Percentiles rank a stretch among this genome's conserved stretches.
Conservation (phyloP, 2,797 vertebrate genomes). For the Alectoris magna region DNA sequence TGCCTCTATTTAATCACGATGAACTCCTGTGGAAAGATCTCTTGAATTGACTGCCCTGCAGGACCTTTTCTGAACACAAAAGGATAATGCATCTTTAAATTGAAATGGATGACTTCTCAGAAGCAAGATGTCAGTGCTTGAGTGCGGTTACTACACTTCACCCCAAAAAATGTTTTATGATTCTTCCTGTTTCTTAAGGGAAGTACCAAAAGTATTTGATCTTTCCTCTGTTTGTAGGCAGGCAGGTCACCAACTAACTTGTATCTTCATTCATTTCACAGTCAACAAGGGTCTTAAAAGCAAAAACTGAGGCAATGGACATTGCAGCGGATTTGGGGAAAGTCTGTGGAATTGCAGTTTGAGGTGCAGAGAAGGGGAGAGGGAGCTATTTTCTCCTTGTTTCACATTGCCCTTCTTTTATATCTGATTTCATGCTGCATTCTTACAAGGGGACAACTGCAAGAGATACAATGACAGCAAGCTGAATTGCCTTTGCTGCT, state of each 20-base stretch:
- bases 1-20: constrained; percentile 48
- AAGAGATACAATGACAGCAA: constrained; percentile 22
- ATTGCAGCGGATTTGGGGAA: constrained; percentile 58
- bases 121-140: constrained; percentile 52
- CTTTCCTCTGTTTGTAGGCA: constrained; percentile 45
- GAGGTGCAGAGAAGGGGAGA: neutral
- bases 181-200: constrained; percentile 45
- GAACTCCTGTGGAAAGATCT: constrained; percentile 64
- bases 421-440: neutral
- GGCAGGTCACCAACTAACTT: constrained; percentile 56
- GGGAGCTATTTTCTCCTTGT: neutral
- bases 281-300: constrained; percentile 68
- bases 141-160: constrained; percentile 35
- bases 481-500: constrained; percentile 73
- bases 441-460: constrained; percentile 36
- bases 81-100: constrained; percentile 56
- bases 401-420: constrained; percentile 37
- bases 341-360: constrained; percentile 61
- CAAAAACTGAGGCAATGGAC: constrained; percentile 36
- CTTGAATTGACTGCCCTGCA: constrained; percentile 59
- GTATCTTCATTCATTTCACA: constrained; percentile 71
- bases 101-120: constrained; percentile 34
- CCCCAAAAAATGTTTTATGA: constrained; percentile 21
- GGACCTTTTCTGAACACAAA: constrained; percentile 47
- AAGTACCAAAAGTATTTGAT: constrained; percentile 47